Evolutionary conservation across 2,888 invertebrate species (phyloP).

Genomic region (Acleris cristana): DNA sequence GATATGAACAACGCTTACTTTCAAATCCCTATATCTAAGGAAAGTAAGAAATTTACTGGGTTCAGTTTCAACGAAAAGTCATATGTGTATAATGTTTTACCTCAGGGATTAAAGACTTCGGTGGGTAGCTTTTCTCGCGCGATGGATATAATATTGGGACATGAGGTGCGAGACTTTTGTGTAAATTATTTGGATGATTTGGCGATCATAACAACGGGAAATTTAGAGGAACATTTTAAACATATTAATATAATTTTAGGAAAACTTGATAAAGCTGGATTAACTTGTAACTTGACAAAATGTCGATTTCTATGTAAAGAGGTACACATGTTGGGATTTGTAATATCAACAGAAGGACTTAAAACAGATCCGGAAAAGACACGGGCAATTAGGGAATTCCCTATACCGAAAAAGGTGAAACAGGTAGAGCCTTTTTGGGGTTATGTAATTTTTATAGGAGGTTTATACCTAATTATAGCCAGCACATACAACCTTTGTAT

Average conservation of each 20-base stretch:
- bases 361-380: slow-evolving; percentile 36
- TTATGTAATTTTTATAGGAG: neutral
- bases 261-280: slow-evolving; percentile 11
- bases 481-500: slow-evolving; percentile 21
- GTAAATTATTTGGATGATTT: slow-evolving; percentile 39
- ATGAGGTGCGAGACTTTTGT: slow-evolving; percentile 34
- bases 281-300: slow-evolving; percentile 35
- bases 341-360: slow-evolving; percentile 26
- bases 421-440: neutral
- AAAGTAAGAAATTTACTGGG: no score
- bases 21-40: no score
- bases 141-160: neutral
- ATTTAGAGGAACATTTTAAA: slow-evolving; percentile 23
- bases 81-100: slow-evolving; percentile 3
- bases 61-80: no score
- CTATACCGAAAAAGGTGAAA: slow-evolving; percentile 1
- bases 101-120: slow-evolving; percentile 38
- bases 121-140: slow-evolving; percentile 36
- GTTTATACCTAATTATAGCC: no score
- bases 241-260: slow-evolving; percentile 31
- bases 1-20: no score
- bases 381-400: slow-evolving; percentile 44
- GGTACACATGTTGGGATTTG: slow-evolving; percentile 34
- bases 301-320: slow-evolving; percentile 27
- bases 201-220: slow-evolving; percentile 21